Evolutionary conservation across 2,888 invertebrate species (phyloP).

Genomic region (Chromoteleia sp.): DNA sequence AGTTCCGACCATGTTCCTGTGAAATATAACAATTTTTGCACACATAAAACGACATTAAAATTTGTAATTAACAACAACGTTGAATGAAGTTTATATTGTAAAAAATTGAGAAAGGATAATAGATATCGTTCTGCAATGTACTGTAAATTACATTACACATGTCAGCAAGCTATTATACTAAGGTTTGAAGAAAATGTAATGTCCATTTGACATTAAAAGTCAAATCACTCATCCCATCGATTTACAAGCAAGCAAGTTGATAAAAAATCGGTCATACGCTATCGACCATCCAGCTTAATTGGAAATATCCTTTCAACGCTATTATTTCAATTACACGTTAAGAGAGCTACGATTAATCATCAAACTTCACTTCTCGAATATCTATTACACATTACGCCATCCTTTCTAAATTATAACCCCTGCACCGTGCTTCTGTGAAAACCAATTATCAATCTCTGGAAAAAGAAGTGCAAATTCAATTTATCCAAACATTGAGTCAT

Average conservation of each 20-base stretch:
- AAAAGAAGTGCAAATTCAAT: constrained; percentile 55
- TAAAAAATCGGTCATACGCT: not conserved
- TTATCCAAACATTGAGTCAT: constrained; percentile 52
- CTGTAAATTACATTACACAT: not conserved
- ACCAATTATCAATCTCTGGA: constrained; percentile 43
- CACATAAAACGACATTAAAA: too few species aligned
- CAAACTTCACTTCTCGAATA: constrained; percentile 19
- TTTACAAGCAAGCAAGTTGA: not conserved
- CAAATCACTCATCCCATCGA: constrained; percentile 14
- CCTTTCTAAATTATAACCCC: constrained; percentile 26
- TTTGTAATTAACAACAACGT: too few species aligned
- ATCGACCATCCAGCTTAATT: constrained; percentile 11
- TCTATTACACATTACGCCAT: constrained; percentile 37
- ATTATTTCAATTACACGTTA: constrained; percentile 46
- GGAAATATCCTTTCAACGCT: constrained; percentile 33
- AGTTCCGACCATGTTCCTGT: too few species aligned
- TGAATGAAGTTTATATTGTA: too few species aligned
- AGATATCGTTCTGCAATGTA: not conserved
- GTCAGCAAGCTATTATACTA: not conserved
- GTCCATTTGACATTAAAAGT: constrained; percentile 14
- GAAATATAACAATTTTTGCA: too few species aligned
- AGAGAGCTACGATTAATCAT: constrained; percentile 36
- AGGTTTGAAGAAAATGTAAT: constrained; percentile 14
- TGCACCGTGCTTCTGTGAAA: constrained; percentile 31
- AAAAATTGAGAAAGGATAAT: too few species aligned